Conservation (phyloP, 2,888 invertebrate species). For the Coelopa pilipes region DNA sequence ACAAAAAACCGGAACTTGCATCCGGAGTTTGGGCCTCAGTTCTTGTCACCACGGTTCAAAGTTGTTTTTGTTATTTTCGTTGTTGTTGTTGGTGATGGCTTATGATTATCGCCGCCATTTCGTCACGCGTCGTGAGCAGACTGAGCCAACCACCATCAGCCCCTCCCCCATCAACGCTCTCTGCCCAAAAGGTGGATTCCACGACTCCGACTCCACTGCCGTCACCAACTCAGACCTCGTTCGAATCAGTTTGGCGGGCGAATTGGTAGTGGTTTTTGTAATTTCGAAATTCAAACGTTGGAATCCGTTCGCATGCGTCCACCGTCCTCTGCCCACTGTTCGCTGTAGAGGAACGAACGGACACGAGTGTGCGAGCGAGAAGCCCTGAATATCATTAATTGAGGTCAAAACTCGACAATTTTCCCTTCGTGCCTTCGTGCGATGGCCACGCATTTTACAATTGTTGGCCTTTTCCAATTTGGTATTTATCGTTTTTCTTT, state of each 20-base stretch:
- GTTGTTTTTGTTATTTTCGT: conserved; percentile 17
- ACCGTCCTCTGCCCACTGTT: no score
- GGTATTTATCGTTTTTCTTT: conserved; percentile 11
- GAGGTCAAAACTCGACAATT: conserved; percentile 34
- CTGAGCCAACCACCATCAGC: conserved; percentile 39
- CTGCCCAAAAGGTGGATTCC: no score
- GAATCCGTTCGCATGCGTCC: background rate
- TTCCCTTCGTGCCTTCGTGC: background rate
- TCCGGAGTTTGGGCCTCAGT: conserved; percentile 53
- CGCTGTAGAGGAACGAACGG: no score
- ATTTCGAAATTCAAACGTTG: conserved; percentile 25
- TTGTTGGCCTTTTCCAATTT: conserved; percentile 5
- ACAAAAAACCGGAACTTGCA: conserved; percentile 64
- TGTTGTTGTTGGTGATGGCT: background rate
- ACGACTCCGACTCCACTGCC: no score
- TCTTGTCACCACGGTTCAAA: background rate
- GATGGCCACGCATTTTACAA: conserved; percentile 17
- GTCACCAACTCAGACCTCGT: no score
- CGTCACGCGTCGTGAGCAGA: conserved; percentile 60
- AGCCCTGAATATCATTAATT: conserved; percentile 39
- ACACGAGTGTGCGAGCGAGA: background rate
- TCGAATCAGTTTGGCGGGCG: background rate
- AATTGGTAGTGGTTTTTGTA: background rate
- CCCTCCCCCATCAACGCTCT: no score
- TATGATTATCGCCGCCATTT: conserved; percentile 45